Percentiles rank a stretch among this genome's conserved stretches.
These are phyloP conservation scores for Eudasyphora cyanicolor DNA, from an alignment of 2,888 invertebrate genomes.

Conservation along the genomic window DNA sequence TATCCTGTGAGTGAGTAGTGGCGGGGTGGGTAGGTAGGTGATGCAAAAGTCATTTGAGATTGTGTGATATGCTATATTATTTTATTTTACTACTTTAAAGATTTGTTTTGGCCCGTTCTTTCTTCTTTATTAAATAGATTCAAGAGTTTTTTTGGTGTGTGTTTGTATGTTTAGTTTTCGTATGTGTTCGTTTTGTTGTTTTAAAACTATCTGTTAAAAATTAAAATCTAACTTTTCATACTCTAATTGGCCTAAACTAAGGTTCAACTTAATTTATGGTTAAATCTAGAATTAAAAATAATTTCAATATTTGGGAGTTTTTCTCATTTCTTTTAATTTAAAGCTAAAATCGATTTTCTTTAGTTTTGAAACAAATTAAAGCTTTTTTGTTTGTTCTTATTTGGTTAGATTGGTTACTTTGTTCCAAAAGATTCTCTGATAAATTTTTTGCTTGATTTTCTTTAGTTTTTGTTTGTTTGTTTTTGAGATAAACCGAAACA, in stretches of 20 bases:
- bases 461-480: background rate
- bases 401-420: constrained; percentile 35
- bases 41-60: background rate
- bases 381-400: constrained; percentile 49
- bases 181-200: too few relatives aligned
- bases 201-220: background rate
- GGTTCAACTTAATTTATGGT: constrained; percentile 13
- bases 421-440: constrained; percentile 14
- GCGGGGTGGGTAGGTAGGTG: background rate
- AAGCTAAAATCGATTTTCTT: constrained; percentile 27
- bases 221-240: background rate
- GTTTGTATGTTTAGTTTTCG: constrained; percentile 9
- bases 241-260: background rate
- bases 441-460: background rate
- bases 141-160: constrained; percentile 16
- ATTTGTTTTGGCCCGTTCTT: constrained; percentile 54
- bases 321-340: constrained; percentile 34
- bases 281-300: constrained; percentile 28
- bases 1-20: background rate
- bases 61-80: constrained; percentile 48
- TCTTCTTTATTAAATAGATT: constrained; percentile 44
- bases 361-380: constrained; percentile 51
- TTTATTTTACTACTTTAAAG: constrained; percentile 23
- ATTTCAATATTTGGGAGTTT: constrained; percentile 50
- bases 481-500: constrained; percentile 47